phyloP scores from a whole-genome alignment of 2,888 invertebrate genomes.

The Patella depressa region DNA sequence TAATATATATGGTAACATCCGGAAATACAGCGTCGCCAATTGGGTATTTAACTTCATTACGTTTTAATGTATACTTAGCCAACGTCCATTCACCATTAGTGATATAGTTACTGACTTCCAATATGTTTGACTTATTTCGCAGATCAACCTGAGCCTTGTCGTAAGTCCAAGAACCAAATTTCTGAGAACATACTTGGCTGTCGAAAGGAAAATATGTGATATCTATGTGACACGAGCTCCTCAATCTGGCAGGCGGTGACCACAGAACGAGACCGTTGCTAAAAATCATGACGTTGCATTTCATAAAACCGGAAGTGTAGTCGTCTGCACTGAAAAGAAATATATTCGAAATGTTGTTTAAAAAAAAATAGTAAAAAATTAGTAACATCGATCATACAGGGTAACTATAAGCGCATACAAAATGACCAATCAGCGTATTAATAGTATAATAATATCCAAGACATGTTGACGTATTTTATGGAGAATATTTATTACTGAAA shows the following conservation, averaged over 20 bases:
- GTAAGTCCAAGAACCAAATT: conserved; percentile 70
- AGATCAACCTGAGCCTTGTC: conserved; percentile 69
- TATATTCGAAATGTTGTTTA: background rate
- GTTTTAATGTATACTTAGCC: conserved; percentile 49
- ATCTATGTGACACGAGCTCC: conserved; percentile 74
- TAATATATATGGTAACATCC: conserved; percentile 73
- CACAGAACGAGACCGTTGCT: conserved; percentile 74
- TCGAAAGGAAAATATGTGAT: conserved; percentile 70
- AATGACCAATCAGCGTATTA: too few species aligned
- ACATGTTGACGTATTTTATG: too few species aligned
- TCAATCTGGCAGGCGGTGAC: conserved; percentile 75
- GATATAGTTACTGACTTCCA: conserved; percentile 62
- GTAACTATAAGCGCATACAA: too few species aligned
- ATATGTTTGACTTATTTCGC: conserved; percentile 64
- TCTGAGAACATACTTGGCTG: conserved; percentile 63
- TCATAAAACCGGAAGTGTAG: conserved; percentile 75
- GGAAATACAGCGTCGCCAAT: conserved; percentile 63
- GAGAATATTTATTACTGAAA: too few species aligned
- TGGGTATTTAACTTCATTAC: conserved; percentile 64
- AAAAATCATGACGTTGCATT: conserved; percentile 74
- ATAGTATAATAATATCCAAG: too few species aligned
- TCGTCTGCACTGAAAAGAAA: conserved; percentile 73
- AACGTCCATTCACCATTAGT: conserved; percentile 68
- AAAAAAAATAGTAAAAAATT: too few species aligned
- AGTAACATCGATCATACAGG: too few species aligned